Percentiles rank a stretch among this genome's conserved stretches.
phyloP scores from a whole-genome alignment of 2,888 invertebrate genomes.

The Yponomeuta sedellus region DNA sequence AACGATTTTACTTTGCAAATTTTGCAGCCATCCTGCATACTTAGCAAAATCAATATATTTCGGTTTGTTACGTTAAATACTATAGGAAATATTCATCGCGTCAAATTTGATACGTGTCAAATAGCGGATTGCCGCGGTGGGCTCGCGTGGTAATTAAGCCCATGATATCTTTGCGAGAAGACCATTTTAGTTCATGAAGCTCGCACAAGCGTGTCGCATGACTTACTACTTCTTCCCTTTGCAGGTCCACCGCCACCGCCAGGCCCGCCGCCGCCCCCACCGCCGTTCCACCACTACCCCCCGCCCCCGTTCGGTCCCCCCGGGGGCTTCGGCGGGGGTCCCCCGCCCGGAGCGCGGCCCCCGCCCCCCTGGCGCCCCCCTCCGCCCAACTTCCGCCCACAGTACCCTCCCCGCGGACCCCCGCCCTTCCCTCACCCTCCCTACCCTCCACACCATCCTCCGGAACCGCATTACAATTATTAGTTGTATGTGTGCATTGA shows the following conservation, averaged over 20 bases:
- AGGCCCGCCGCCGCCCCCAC: constrained; percentile 38
- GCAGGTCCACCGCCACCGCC: constrained; percentile 26
- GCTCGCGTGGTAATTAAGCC: no score
- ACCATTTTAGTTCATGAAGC: not conserved
- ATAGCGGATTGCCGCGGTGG: no score
- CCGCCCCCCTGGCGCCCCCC: constrained; percentile 83
- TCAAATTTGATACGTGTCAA: no score
- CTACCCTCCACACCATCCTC: constrained; percentile 78
- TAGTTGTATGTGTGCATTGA: constrained; percentile 30
- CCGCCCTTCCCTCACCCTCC: constrained; percentile 84
- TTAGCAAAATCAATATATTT: no score
- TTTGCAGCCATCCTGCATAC: no score
- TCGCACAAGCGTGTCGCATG: not conserved
- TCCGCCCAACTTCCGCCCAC: constrained; percentile 64
- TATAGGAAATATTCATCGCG: no score
- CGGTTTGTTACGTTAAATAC: no score
- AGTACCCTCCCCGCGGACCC: constrained; percentile 75
- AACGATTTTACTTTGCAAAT: no score
- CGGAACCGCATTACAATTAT: constrained; percentile 69
- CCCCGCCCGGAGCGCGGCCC: constrained; percentile 77
- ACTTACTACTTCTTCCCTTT: constrained; percentile 19
- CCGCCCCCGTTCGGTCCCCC: constrained; percentile 45
- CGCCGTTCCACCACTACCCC: constrained; percentile 54
- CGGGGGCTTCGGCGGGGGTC: constrained; percentile 71
- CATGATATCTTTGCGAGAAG: no score